Conservation (phyloP, 2,888 invertebrate species). For the Thymelicus sylvestris region DNA sequence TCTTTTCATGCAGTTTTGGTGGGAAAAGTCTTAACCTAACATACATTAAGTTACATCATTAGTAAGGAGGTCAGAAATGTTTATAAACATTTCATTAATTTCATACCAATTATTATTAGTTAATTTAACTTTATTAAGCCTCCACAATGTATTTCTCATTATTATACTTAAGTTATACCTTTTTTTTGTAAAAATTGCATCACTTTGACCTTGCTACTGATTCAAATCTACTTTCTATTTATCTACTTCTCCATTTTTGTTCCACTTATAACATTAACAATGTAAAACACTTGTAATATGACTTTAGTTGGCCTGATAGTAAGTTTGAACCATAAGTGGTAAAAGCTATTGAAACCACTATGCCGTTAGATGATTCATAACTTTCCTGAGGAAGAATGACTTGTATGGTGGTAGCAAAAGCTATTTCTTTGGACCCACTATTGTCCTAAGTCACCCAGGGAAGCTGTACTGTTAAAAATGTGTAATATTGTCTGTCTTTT, state of each 20-base stretch:
- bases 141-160: not conserved
- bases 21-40: conserved; percentile 80
- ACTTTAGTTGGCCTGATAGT: not conserved
- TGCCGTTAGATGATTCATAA: not conserved
- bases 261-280: not conserved
- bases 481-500: too few relatives aligned
- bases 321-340: not conserved
- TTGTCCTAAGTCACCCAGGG: too few relatives aligned
- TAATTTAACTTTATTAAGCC: not conserved
- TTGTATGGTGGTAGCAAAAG: too few relatives aligned
- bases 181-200: conserved; percentile 12
- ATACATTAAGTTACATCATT: conserved; percentile 72
- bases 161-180: not conserved
- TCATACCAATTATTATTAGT: conserved; percentile 40
- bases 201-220: conserved; percentile 44
- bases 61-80: conserved; percentile 77
- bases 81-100: conserved; percentile 75
- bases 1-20: conserved; percentile 64
- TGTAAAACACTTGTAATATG: not conserved
- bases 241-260: conserved; percentile 36
- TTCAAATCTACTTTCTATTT: conserved; percentile 64
- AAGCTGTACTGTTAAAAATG: too few relatives aligned
- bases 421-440: too few relatives aligned
- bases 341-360: not conserved
- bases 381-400: not conserved